Conservation (phyloP, 1,140 invertebrate genomes). For the Rhyacophila brunnea region DNA sequence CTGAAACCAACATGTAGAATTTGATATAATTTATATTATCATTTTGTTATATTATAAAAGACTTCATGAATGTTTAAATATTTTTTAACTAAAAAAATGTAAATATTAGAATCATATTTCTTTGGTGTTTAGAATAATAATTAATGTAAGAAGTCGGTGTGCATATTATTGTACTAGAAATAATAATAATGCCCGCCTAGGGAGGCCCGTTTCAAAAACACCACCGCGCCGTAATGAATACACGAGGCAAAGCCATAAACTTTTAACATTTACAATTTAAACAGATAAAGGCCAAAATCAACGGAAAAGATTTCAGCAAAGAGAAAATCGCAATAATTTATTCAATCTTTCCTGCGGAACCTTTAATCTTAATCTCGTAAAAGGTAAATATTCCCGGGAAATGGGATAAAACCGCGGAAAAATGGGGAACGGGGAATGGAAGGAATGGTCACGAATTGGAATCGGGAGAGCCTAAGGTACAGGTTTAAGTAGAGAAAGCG, state of each 20-base stretch:
- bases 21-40: too few relatives aligned
- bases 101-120: too few relatives aligned
- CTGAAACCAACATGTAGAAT: too few relatives aligned
- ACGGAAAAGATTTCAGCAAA: conserved; percentile 10
- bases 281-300: conserved; percentile 19
- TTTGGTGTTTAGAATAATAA: too few relatives aligned
- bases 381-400: conserved; percentile 31
- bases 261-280: conserved; percentile 31
- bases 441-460: neutral
- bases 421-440: conserved; percentile 6
- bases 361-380: conserved; percentile 35
- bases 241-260: neutral
- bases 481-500: conserved; percentile 19
- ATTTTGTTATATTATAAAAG: too few relatives aligned
- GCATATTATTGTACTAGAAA: neutral
- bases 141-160: neutral
- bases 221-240: neutral
- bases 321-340: conserved; percentile 32
- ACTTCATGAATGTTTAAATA: too few relatives aligned
- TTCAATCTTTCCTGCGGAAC: conserved; percentile 32
- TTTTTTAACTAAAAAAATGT: too few relatives aligned
- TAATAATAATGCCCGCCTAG: neutral
- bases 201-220: too few relatives aligned
- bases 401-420: conserved; percentile 24
- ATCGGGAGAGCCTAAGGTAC: neutral